These are phyloP conservation scores for Glaucidium brasilianum DNA, from an alignment of 2,113 vertebrate genomes.

Conservation along the genomic window DNA sequence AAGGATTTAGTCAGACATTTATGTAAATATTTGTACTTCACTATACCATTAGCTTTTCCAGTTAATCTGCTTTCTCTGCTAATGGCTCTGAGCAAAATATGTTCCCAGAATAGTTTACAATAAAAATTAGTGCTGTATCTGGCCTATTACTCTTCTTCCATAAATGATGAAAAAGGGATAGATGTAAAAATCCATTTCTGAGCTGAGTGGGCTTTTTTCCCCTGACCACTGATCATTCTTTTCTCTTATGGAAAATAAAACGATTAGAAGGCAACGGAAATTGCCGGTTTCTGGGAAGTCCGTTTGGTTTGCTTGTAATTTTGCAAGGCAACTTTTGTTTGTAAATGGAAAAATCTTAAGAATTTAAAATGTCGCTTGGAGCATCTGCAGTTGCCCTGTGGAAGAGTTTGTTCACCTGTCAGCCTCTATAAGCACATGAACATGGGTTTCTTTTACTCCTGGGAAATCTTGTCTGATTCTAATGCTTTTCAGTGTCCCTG, in stretches of 20 bases:
- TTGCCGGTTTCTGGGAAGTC: background rate
- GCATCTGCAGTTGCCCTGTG: conserved; percentile 9
- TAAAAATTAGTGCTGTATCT: conserved; percentile 45
- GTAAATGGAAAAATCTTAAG: background rate
- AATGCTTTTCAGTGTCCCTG: background rate
- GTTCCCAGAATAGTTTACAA: conserved; percentile 36
- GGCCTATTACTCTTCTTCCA: conserved; percentile 1
- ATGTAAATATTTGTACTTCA: conserved; percentile 55
- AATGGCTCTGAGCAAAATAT: conserved; percentile 47
- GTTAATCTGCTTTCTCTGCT: conserved; percentile 56
- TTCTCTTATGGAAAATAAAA: background rate
- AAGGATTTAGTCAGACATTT: conserved; percentile 32
- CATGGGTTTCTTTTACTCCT: conserved; percentile 25
- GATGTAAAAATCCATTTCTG: conserved; percentile 4
- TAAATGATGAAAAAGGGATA: background rate
- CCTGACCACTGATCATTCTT: background rate
- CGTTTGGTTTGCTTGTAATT: background rate
- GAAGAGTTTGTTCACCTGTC: conserved; percentile 52
- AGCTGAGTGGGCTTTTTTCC: background rate
- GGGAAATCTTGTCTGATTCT: conserved; percentile 35
- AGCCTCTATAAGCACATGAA: conserved; percentile 4
- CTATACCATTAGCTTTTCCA: conserved; percentile 28
- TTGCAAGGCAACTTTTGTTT: background rate
- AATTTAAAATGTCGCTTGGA: conserved; percentile 46
- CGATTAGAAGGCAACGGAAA: background rate